Evolutionary conservation across 2,113 vertebrate genomes (phyloP).

Genomic region (Zosterops hypoxanthus): DNA sequence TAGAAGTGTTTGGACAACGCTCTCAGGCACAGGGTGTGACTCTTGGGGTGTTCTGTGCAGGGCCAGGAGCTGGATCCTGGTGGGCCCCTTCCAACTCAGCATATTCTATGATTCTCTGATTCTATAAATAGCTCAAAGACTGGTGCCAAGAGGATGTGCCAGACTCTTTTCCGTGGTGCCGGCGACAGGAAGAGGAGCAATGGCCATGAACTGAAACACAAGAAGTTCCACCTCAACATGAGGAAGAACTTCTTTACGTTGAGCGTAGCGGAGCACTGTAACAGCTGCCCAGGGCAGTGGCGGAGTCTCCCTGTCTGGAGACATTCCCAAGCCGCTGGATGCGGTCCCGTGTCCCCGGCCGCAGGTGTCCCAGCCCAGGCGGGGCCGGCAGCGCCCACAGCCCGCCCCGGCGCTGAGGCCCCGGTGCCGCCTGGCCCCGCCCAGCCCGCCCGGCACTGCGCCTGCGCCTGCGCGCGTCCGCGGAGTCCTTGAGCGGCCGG

Average conservation of each 20-base stretch:
- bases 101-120: background rate
- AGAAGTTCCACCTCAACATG: background rate
- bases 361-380: fast-evolving
- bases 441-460: background rate
- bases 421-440: background rate
- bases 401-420: background rate
- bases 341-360: fast-evolving
- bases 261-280: too few relatives aligned
- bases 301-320: background rate
- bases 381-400: fast-evolving
- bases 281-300: background rate
- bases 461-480: background rate
- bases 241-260: background rate
- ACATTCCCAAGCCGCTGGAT: too few relatives aligned
- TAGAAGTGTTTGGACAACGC: background rate
- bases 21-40: background rate
- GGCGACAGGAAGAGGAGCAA: background rate
- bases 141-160: background rate
- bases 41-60: background rate
- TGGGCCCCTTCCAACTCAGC: background rate
- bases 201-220: background rate
- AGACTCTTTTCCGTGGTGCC: background rate
- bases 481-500: background rate
- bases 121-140: background rate
- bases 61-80: background rate